phyloP scores from a whole-genome alignment of 2,888 invertebrate species.

The Caenorhabditis drosophilae region DNA sequence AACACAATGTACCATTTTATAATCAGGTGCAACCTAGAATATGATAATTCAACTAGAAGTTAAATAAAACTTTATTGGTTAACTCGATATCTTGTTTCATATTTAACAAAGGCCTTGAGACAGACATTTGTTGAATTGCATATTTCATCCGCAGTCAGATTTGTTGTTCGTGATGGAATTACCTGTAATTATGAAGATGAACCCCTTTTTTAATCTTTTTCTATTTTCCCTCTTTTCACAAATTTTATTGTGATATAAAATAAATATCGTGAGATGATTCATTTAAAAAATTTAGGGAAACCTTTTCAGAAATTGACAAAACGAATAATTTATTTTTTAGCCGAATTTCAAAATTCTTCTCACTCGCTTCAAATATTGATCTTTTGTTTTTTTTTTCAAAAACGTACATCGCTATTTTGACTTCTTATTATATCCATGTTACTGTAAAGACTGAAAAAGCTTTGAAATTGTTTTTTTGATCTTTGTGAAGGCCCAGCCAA shows the following conservation, averaged over 20 bases:
- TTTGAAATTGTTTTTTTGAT: constrained; percentile 14
- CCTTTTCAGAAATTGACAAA: too few species aligned
- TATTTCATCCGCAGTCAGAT: constrained; percentile 32
- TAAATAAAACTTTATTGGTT: constrained; percentile 1
- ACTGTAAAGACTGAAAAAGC: constrained; percentile 24
- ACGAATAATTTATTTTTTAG: too few species aligned
- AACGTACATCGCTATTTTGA: constrained; percentile 39
- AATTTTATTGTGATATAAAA: too few species aligned
- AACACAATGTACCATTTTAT: constrained; percentile 55
- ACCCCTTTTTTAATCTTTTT: too few species aligned
- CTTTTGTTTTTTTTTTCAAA: too few species aligned
- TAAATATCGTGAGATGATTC: too few species aligned
- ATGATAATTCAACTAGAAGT: constrained; percentile 4
- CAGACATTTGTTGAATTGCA: constrained; percentile 44
- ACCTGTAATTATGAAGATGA: constrained; percentile 24
- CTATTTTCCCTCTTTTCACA: too few species aligned
- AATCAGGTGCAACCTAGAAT: constrained; percentile 47
- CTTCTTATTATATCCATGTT: constrained; percentile 31
- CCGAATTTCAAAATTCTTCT: too few species aligned
- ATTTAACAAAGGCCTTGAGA: constrained; percentile 35
- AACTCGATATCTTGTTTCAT: constrained; percentile 52
- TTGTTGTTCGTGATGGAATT: constrained; percentile 28
- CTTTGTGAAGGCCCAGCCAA: too few species aligned
- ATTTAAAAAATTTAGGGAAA: too few species aligned
- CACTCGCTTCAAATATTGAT: too few species aligned